Conservation (phyloP, 64 coral and sea anemone species). For the Porites australiensis region DNA sequence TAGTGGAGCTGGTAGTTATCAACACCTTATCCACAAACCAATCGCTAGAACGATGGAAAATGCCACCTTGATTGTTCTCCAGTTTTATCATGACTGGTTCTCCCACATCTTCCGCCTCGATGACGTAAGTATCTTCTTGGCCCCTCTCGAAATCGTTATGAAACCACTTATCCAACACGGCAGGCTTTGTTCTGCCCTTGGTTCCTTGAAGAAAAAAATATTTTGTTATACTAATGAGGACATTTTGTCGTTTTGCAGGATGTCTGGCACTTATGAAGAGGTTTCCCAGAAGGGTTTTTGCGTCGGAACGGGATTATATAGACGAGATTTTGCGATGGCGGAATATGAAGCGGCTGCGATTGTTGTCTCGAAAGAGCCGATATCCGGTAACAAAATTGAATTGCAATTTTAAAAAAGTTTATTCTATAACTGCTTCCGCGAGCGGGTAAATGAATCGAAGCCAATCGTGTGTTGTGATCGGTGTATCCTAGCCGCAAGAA, state of each 20-base stretch:
- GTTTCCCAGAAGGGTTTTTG: no score
- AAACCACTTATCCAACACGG: constrained; percentile 23
- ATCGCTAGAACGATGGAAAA: constrained; percentile 38
- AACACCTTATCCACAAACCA: constrained; percentile 77
- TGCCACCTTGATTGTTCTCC: constrained; percentile 55
- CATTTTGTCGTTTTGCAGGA: background rate
- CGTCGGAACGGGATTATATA: no score
- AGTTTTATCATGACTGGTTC: constrained; percentile 58
- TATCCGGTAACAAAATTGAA: no score
- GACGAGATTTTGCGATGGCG: no score
- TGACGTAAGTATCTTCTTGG: constrained; percentile 44
- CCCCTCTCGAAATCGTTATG: constrained; percentile 57
- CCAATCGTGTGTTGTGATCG: no score
- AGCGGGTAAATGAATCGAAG: no score
- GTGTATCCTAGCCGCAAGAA: no score
- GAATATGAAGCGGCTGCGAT: no score
- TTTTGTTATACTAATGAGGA: background rate
- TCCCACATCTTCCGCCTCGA: constrained; percentile 57
- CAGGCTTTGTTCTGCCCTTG: constrained; percentile 35
- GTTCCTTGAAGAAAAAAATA: constrained; percentile 51
- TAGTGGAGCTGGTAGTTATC: background rate
- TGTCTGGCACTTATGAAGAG: no score
- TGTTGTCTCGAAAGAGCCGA: no score
- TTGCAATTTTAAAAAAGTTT: no score
- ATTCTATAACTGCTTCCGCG: no score